Evolutionary conservation across 2,113 vertebrate genomes (phyloP).

Genomic region (Mystacornis crossleyi): DNA sequence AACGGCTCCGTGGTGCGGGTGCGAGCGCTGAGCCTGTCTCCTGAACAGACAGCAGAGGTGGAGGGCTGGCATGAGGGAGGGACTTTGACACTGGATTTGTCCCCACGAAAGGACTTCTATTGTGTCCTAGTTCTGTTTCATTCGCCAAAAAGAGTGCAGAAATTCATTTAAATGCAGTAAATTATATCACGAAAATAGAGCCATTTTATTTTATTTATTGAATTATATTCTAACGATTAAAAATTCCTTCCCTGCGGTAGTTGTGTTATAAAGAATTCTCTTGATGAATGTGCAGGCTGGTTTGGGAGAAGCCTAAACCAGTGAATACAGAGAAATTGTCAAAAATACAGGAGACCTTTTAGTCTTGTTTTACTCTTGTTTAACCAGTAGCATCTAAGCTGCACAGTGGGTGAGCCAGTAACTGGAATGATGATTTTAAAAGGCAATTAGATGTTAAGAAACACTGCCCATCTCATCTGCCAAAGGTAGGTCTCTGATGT

Average conservation of each 20-base stretch:
- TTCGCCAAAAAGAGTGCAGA: not conserved
- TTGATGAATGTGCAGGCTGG: not conserved
- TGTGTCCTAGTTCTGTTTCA: not conserved
- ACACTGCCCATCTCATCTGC: not conserved
- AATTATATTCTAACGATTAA: not conserved
- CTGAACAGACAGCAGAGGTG: not conserved
- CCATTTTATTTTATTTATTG: not conserved
- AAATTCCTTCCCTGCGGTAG: not conserved
- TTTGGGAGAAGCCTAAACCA: not conserved
- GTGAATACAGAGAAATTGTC: not conserved
- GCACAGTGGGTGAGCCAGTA: not conserved
- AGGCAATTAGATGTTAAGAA: not conserved
- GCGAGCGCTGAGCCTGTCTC: not conserved
- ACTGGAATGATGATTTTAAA: not conserved
- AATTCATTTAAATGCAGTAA: not conserved
- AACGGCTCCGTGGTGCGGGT: not conserved
- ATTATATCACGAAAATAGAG: not conserved
- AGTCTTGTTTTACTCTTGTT: not conserved
- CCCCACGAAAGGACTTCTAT: not conserved
- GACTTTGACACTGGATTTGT: not conserved
- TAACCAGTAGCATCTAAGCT: not conserved
- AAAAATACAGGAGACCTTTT: not conserved
- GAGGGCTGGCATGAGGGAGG: not conserved
- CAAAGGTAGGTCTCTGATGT: not conserved
- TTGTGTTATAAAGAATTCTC: not conserved